Conservation (phyloP, 2,888 invertebrate genomes). For the Gari tellinella region DNA sequence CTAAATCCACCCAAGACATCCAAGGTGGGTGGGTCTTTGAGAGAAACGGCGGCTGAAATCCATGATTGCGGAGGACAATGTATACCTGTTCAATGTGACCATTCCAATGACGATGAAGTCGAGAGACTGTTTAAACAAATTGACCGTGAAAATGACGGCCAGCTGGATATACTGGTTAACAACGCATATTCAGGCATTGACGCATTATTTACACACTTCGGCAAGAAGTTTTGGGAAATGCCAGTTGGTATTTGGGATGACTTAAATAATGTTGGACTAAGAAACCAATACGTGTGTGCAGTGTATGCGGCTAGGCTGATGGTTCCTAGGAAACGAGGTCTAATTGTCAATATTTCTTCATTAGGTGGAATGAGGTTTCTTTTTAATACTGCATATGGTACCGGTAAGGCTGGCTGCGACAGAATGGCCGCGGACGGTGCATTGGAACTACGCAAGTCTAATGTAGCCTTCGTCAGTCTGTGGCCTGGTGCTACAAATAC, state of each 20-base stretch:
- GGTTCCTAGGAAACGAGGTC: too few relatives aligned
- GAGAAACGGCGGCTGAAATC: slow-evolving; percentile 50
- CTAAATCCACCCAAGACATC: slow-evolving; percentile 20
- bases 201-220: slow-evolving; percentile 66
- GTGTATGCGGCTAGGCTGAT: slow-evolving; percentile 83
- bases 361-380: slow-evolving; percentile 84
- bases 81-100: too few relatives aligned
- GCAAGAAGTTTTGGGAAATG: slow-evolving; percentile 83
- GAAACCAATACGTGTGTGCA: slow-evolving; percentile 85
- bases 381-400: slow-evolving; percentile 84
- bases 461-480: too few relatives aligned
- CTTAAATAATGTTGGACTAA: slow-evolving; percentile 84
- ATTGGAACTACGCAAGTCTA: too few relatives aligned
- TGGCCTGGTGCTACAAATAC: slow-evolving; percentile 85
- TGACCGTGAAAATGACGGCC: slow-evolving; percentile 80
- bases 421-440: slow-evolving; percentile 85
- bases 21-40: slow-evolving; percentile 26
- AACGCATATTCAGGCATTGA: too few relatives aligned
- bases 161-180: too few relatives aligned
- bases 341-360: too few relatives aligned
- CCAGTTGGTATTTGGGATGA: slow-evolving; percentile 83
- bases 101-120: too few relatives aligned
- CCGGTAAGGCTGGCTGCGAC: slow-evolving; percentile 84
- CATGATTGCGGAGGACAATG: slow-evolving; percentile 81
- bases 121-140: slow-evolving; percentile 82